Conservation (phyloP, 2,888 invertebrate species). For the Eulithis prunata region DNA sequence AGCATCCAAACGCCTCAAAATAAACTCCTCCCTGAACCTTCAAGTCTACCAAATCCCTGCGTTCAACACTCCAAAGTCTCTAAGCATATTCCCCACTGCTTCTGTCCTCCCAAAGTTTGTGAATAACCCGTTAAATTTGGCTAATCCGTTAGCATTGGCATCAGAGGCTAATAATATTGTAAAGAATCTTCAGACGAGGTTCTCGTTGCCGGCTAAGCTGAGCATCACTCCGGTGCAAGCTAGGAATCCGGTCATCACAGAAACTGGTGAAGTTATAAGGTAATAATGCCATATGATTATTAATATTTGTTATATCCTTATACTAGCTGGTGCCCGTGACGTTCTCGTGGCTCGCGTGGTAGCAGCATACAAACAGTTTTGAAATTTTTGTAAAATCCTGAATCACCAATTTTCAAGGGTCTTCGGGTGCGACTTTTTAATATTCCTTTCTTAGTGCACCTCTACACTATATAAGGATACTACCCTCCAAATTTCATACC, state of each 20-base stretch:
- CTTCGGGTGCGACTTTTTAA: too few species aligned
- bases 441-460: too few species aligned
- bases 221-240: conserved; percentile 68
- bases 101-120: conserved; percentile 63
- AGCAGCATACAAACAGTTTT: too few species aligned
- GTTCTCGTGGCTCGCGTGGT: too few species aligned
- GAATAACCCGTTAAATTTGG: conserved; percentile 74
- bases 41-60: conserved; percentile 78
- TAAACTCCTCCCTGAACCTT: conserved; percentile 65
- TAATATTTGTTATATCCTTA: too few species aligned
- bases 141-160: conserved; percentile 68
- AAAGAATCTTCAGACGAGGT: conserved; percentile 64
- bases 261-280: conserved; percentile 64
- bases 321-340: too few species aligned
- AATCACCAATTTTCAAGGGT: too few species aligned
- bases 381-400: too few species aligned
- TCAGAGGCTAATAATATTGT: conserved; percentile 64
- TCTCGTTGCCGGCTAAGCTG: conserved; percentile 70
- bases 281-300: conserved; percentile 33
- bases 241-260: conserved; percentile 44
- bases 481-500: too few species aligned
- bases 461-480: too few species aligned
- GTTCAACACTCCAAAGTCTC: conserved; percentile 65
- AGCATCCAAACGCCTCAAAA: conserved; percentile 64
- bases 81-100: conserved; percentile 66